Evolutionary conservation across 2,888 invertebrate genomes (phyloP), one percentile per base, ranked within the genome.

Genomic region (Brenthis daphne): DNA sequence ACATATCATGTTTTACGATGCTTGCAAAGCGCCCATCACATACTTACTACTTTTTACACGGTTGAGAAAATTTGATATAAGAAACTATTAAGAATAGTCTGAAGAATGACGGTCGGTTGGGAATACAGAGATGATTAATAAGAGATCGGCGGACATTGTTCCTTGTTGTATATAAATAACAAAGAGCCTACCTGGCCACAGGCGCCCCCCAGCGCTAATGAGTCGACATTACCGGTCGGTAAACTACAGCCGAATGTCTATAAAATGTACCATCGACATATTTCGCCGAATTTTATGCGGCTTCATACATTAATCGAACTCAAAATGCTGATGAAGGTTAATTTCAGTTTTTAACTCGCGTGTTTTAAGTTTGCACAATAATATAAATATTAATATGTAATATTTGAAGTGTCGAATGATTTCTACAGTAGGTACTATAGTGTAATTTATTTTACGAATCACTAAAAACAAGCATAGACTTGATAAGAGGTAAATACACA

Each of bases 51-150:
- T 57, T 50, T 61, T 54, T 55, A 48, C 33, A 43, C 54, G 57
- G 24, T 53, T 29, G 29, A 48, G 47, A 33, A n/a, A 8, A 29
- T 54, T 20, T 53, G n/a, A 6, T 53, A 33, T 13, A 16, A 37
- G 16, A 53, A 51, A 53, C 1, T 13, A 8, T 61, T 61, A 12
- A 29, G n/a, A 16, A 61, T 51, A 50, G 43, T 47, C 16, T 20
- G 50, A n/a, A 57, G 51, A 53, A 58, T 58, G 29, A 48, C 80
- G 65, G 76, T 75, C 84, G 86, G 86, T 78, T 72, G 73, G 58
- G 75, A 68, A 76, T 83, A 86, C 87, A 86, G 85, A 80, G 78
- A 85, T 88, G 88, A 90, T 89, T 89, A 89, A 90, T 88, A 85
- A 80, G 82, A 80, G 77, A 79, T 82, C 79, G 79, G 74, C 79